These are phyloP conservation scores for Myodes glareolus DNA, from an alignment of 2,113 vertebrate genomes.

Conservation along the genomic window DNA sequence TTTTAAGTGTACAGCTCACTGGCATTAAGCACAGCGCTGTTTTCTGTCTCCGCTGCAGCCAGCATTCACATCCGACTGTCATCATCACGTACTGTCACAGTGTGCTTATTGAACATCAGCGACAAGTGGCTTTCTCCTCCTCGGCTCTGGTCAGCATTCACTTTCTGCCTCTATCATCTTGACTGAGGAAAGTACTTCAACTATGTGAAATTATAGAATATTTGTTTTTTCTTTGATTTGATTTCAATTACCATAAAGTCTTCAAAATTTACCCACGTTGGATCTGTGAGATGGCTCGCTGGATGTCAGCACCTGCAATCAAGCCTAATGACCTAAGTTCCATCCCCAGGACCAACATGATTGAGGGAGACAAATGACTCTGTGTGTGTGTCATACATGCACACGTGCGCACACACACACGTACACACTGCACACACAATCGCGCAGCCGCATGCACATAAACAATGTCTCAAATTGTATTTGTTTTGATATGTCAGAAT, in stretches of 20 bases:
- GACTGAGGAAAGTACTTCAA: not conserved
- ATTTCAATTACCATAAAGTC: not conserved
- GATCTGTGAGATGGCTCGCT: not conserved
- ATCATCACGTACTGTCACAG: not conserved
- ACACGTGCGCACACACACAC: not conserved
- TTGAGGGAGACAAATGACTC: not conserved
- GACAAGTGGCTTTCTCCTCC: not conserved
- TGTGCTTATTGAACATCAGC: not conserved
- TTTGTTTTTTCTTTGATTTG: not conserved
- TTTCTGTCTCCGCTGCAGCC: not conserved
- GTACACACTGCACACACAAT: not conserved
- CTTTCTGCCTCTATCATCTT: not conserved
- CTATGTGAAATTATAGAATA: not conserved
- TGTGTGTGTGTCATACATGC: not conserved
- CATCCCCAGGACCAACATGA: not conserved
- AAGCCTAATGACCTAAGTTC: not conserved
- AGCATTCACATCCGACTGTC: not conserved
- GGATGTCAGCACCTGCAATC: too few species aligned
- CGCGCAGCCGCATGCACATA: accelerated
- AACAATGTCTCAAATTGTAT: not conserved
- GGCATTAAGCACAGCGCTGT: not conserved
- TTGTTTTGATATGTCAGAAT: not conserved
- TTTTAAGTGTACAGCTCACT: not conserved
- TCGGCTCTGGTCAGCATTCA: not conserved
- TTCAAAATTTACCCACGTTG: not conserved